Base-by-base conservation (phyloP, 2,888 invertebrate species). In the Pseudococcus jackbeardsleyi region DNA sequence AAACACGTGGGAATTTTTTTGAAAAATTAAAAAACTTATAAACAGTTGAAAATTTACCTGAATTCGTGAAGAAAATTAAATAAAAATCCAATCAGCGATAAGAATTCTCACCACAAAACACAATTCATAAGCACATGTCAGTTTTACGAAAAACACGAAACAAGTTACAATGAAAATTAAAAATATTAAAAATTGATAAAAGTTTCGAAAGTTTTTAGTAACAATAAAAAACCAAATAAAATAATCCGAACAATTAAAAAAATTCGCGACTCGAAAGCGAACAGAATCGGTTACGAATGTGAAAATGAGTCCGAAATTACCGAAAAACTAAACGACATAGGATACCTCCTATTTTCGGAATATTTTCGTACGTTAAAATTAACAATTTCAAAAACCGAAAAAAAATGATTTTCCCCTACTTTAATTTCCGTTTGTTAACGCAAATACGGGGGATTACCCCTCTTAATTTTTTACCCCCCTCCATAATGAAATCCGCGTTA, bases 301-400 rank as follows among this genome's bases (percentile, higher is more conserved):
- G 77, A 39, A 77, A 77, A 77, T 42, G 39, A 50, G 15, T n/a
- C 39, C 68, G 46, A 72, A 86, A 85, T 68, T 46, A 72, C 19
- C 39, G 86, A 86, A 86, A 86, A 86, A 68, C 86, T 48, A 19
- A 50, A 79, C 87, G 87, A 87, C 77, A 33, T 87, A 46, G 64
- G 77, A 54, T 85, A 50, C 79, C 48, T 77, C 42, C 86, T 64
- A 79, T 87, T 87, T 77, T 79, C 87, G 87, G 87, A 87, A 79
- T 87, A 87, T 87, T 87, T 87, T 79, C 46, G 86, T 68, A 26
- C 87, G 87, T 87, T 79, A 87, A 87, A 87, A 87, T 87, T 87
- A 85, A 54, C 77, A 79, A 87, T 87, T 87, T 87, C 87, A 50
- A 87, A 87, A 87, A 87, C 87, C 87, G 87, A 87, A 79, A 86